Conservation (phyloP, 2,888 invertebrate genomes). For the Ophioninae sp. region DNA sequence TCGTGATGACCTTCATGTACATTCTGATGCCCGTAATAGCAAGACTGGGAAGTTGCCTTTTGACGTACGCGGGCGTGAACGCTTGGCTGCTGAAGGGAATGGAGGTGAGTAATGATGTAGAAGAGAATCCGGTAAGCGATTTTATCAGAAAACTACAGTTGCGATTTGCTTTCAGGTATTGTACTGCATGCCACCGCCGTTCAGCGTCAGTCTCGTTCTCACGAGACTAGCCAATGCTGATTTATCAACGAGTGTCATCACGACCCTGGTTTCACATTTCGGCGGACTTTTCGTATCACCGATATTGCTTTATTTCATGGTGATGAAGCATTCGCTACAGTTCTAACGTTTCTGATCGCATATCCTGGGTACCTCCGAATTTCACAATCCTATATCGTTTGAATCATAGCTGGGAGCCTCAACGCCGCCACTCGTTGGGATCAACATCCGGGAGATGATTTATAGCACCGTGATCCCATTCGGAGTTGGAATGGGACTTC, state of each 20-base stretch:
- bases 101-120: conserved; percentile 72
- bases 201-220: conserved; percentile 76
- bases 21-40: conserved; percentile 75
- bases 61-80: conserved; percentile 74
- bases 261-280: conserved; percentile 76
- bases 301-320: conserved; percentile 77
- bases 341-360: not conserved
- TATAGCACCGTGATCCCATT: conserved; percentile 77
- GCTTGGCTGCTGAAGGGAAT: conserved; percentile 78
- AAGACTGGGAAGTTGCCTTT: conserved; percentile 71
- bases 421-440: conserved; percentile 76
- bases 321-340: conserved; percentile 58
- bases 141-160: not conserved
- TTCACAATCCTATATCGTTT: not conserved
- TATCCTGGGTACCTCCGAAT: not conserved
- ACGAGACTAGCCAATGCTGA: conserved; percentile 76
- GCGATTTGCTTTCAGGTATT: conserved; percentile 72
- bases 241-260: conserved; percentile 77
- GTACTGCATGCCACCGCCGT: conserved; percentile 79
- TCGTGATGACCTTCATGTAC: conserved; percentile 76
- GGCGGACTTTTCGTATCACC: conserved; percentile 77
- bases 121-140: conserved; percentile 11
- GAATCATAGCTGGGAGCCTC: conserved; percentile 74
- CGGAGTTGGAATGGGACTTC: conserved; percentile 73
- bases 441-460: conserved; percentile 76